Percentiles rank a stretch among this genome's conserved stretches.
These are phyloP conservation scores for Harpegnathos saltator DNA, from an alignment of 1,140 invertebrate species.

Conservation along the genomic window DNA sequence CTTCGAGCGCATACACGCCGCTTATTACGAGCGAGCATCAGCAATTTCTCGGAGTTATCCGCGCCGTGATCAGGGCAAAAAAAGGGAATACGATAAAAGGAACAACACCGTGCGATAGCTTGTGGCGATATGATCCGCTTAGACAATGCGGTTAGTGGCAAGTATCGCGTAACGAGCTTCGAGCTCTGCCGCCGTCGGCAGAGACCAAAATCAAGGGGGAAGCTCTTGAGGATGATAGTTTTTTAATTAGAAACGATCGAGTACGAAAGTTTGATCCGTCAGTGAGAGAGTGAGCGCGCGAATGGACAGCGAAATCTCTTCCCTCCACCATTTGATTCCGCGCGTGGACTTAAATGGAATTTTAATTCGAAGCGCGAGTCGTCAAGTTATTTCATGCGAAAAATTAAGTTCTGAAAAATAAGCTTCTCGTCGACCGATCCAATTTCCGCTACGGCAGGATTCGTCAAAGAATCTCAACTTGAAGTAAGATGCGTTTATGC, in stretches of 20 bases:
- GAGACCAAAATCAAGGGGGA: conserved; percentile 10
- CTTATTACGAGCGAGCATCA: conserved; percentile 37
- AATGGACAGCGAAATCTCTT: neutral
- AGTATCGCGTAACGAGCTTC: neutral
- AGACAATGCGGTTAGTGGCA: neutral
- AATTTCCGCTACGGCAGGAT: conserved; percentile 12
- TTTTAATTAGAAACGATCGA: conserved; percentile 23
- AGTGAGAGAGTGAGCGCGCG: neutral
- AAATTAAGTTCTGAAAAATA: conserved; percentile 34
- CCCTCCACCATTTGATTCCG: neutral
- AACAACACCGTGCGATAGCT: neutral
- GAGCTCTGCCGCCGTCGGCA: neutral
- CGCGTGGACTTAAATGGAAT: conserved; percentile 5
- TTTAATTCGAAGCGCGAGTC: conserved; percentile 22
- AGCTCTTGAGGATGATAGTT: neutral
- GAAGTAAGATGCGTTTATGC: neutral
- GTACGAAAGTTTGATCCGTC: neutral
- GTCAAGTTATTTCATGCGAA: conserved; percentile 3
- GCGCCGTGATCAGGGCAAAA: neutral
- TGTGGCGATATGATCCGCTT: neutral
- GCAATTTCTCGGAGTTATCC: conserved; percentile 39
- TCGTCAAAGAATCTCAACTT: conserved; percentile 10
- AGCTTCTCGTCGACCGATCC: neutral
- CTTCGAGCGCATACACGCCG: neutral
- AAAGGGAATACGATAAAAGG: too few species aligned